These are phyloP conservation scores for Gymnorhina tibicen DNA, from an alignment of 2,113 vertebrate genomes.

Conservation along the genomic window DNA sequence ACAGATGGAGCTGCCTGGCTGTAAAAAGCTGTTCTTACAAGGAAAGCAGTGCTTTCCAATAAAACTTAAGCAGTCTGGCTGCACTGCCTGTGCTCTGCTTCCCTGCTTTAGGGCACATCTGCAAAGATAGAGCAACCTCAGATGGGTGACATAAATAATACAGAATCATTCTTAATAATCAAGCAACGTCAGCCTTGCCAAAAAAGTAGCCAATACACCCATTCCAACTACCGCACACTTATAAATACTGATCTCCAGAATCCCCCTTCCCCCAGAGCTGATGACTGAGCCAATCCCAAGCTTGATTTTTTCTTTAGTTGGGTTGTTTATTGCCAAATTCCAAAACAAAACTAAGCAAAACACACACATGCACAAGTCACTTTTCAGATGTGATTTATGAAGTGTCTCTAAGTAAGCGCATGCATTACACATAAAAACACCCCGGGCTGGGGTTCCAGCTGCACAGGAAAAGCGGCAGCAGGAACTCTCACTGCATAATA, in stretches of 20 bases:
- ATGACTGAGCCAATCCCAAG: background rate
- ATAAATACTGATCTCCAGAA: background rate
- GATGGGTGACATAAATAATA: slow-evolving; percentile 38
- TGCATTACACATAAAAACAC: background rate
- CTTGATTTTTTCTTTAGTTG: background rate
- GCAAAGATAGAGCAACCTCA: slow-evolving; percentile 16
- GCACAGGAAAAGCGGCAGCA: background rate
- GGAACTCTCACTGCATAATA: background rate
- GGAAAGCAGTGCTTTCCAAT: background rate
- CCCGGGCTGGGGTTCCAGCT: background rate
- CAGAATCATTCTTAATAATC: background rate
- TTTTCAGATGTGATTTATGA: slow-evolving; percentile 41
- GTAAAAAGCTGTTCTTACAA: slow-evolving; percentile 33
- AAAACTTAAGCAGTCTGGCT: slow-evolving; percentile 16
- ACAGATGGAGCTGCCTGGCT: background rate
- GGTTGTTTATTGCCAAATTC: slow-evolving; percentile 17
- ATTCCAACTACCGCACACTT: background rate
- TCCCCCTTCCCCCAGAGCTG: background rate
- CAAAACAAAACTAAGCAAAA: background rate
- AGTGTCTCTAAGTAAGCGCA: background rate
- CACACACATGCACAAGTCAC: background rate
- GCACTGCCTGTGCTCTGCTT: background rate
- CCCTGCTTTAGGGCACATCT: slow-evolving; percentile 49
- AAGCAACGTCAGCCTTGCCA: background rate
- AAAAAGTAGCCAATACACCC: background rate